These are phyloP conservation scores for Galaxias olidus DNA, from an alignment of 2,797 vertebrate genomes.

Conservation along the genomic window DNA sequence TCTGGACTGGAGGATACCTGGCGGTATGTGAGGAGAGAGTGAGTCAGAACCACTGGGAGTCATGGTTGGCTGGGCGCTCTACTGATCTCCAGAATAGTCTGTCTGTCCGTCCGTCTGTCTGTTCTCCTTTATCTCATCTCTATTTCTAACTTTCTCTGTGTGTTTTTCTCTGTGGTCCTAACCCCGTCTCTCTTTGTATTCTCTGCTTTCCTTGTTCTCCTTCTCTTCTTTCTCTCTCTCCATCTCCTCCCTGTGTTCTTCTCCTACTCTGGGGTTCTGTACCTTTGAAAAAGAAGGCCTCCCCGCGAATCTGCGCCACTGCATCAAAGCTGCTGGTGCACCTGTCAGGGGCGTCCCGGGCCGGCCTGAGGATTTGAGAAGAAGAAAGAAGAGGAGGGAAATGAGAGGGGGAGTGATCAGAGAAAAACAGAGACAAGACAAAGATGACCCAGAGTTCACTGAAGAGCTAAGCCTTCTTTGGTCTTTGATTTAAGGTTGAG, in stretches of 20 bases:
- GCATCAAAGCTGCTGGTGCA: constrained; percentile 89
- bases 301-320: constrained; percentile 95
- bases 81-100: neutral
- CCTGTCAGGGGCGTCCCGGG: constrained; percentile 84
- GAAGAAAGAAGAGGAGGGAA: constrained; percentile 1
- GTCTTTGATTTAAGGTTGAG: too few relatives aligned
- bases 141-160: too few relatives aligned
- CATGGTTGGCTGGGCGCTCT: neutral
- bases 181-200: neutral
- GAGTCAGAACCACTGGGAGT: neutral
- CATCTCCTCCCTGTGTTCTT: neutral
- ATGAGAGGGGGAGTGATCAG: too few relatives aligned
- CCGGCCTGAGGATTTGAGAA: constrained; percentile 27
- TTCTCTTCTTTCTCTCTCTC: constrained; percentile 4
- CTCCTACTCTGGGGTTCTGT: constrained; percentile 7
- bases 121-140: too few relatives aligned
- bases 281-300: constrained; percentile 97
- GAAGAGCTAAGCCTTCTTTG: too few relatives aligned
- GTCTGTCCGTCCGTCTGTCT: too few relatives aligned
- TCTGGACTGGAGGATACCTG: too few relatives aligned
- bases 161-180: too few relatives aligned
- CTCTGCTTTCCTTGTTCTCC: neutral
- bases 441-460: too few relatives aligned
- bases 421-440: too few relatives aligned
- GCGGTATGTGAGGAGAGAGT: neutral